Conservation (phyloP, 53 echinoderm and acorn worm genomes). For the Antedon mediterranea region DNA sequence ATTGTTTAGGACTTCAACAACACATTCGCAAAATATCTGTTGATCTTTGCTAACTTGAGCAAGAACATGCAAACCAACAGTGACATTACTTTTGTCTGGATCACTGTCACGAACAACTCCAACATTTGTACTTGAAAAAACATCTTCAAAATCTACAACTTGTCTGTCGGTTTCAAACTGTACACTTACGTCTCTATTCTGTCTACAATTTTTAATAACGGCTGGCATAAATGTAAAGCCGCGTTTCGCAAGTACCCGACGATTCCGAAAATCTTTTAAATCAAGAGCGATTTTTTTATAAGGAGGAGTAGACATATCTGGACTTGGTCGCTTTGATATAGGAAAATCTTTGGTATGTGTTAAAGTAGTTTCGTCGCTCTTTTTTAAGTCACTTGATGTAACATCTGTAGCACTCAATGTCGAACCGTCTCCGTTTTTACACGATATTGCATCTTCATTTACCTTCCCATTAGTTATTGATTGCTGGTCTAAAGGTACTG, state of each 20-base stretch:
- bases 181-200: conserved; percentile 43
- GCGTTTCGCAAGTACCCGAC: conserved; percentile 48
- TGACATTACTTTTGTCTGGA: conserved; percentile 44
- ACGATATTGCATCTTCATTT: not conserved
- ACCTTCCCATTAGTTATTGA: not conserved
- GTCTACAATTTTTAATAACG: conserved; percentile 48
- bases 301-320: conserved; percentile 47
- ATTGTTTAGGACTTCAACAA: conserved; percentile 32
- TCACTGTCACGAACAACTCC: conserved; percentile 55
- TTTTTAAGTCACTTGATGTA: not conserved
- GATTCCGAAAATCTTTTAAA: conserved; percentile 51
- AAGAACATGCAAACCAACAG: conserved; percentile 53
- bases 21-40: conserved; percentile 38
- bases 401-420: not conserved
- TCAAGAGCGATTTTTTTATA: conserved; percentile 61
- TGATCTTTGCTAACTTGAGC: conserved; percentile 43
- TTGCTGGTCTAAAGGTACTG: not conserved
- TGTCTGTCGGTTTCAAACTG: conserved; percentile 44
- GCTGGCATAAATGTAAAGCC: conserved; percentile 49
- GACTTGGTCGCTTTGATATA: conserved; percentile 10
- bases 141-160: conserved; percentile 26
- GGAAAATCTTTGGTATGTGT: not conserved
- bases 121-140: conserved; percentile 26
- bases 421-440: not conserved
- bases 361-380: not conserved